Evolutionary conservation across 2,888 invertebrate species (phyloP).

Genomic region (Crocallis elinguaria): DNA sequence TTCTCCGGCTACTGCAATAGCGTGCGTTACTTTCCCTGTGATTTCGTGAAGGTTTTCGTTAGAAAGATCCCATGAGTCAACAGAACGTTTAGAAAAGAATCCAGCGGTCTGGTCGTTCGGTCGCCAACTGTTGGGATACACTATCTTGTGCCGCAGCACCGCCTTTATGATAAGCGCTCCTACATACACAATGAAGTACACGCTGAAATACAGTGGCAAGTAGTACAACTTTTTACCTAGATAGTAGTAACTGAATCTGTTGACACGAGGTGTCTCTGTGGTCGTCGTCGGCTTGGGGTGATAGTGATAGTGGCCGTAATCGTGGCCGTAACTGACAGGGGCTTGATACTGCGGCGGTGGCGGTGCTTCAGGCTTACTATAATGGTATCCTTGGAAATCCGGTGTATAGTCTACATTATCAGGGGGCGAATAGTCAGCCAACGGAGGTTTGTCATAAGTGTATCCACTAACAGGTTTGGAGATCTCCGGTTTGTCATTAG

Average conservation of each 20-base stretch:
- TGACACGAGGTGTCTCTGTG: slow-evolving; percentile 84
- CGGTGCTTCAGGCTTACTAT: slow-evolving; percentile 40
- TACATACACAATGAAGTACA: slow-evolving; percentile 89
- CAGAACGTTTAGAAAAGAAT: slow-evolving; percentile 74
- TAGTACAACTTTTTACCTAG: slow-evolving; percentile 91
- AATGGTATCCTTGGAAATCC: slow-evolving; percentile 49
- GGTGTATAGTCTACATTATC: slow-evolving; percentile 52
- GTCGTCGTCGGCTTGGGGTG: slow-evolving; percentile 70
- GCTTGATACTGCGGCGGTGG: slow-evolving; percentile 42
- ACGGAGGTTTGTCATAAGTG: slow-evolving; percentile 69
- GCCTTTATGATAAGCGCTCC: slow-evolving; percentile 89
- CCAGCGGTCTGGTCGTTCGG: slow-evolving; percentile 68
- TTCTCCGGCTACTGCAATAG: slow-evolving; percentile 70
- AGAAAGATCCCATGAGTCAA: slow-evolving; percentile 75
- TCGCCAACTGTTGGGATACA: slow-evolving; percentile 84
- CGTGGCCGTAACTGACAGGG: slow-evolving; percentile 14
- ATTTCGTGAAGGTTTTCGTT: slow-evolving; percentile 79
- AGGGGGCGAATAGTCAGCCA: slow-evolving; percentile 50
- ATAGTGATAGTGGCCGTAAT: slow-evolving; percentile 61
- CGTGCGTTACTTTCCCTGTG: slow-evolving; percentile 74
- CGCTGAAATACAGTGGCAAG: slow-evolving; percentile 90
- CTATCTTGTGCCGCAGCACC: slow-evolving; percentile 89
- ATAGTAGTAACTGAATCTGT: slow-evolving; percentile 89
- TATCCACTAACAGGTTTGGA: slow-evolving; percentile 63
- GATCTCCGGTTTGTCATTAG: slow-evolving; percentile 68